These are phyloP conservation scores for Zosterops hypoxanthus DNA, from an alignment of 2,113 vertebrate genomes.

Conservation along the genomic window DNA sequence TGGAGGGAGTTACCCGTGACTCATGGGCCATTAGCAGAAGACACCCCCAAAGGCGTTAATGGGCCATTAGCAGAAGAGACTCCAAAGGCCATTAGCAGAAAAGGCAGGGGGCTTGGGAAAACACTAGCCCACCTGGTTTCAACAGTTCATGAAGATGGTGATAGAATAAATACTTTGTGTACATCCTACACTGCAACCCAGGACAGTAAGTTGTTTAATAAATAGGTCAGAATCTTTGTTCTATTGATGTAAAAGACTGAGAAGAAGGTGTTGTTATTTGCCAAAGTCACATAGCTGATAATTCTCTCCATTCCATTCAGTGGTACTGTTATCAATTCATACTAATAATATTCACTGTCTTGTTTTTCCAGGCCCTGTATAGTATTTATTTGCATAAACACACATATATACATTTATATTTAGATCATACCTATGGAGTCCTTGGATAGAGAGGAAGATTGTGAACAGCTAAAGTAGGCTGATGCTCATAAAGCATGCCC, in stretches of 20 bases:
- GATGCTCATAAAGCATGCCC: not conserved
- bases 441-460: not conserved
- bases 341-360: not conserved
- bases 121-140: too few relatives aligned
- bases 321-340: not conserved
- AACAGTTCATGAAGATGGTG: too few relatives aligned
- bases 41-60: too few relatives aligned
- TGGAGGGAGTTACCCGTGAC: too few relatives aligned
- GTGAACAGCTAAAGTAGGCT: not conserved
- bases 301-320: not conserved
- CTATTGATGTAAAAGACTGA: not conserved
- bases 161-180: too few relatives aligned
- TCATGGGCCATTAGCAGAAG: too few relatives aligned
- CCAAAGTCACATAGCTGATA: not conserved
- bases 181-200: too few relatives aligned
- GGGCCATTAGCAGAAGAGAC: too few relatives aligned
- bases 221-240: not conserved
- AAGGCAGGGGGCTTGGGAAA: too few relatives aligned
- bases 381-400: not conserved
- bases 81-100: too few relatives aligned
- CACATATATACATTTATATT: not conserved
- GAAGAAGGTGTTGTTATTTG: not conserved
- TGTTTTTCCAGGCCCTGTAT: not conserved
- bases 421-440: not conserved
- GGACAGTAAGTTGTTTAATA: not conserved